phyloP scores from a whole-genome alignment of 2,113 vertebrate species.

The Siphamia tubifer region DNA sequence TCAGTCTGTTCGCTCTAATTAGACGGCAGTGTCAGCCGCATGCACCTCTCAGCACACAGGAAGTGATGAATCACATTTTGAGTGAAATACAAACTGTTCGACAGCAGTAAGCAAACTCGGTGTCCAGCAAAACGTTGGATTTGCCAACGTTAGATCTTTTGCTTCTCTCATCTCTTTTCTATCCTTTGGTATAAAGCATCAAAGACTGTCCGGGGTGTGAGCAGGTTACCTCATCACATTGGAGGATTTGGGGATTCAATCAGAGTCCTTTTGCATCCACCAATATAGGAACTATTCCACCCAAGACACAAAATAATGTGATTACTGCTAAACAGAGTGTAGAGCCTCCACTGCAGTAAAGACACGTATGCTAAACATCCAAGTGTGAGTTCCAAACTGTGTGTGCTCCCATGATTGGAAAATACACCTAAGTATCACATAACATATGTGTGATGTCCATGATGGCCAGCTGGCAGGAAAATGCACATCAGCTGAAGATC shows the following conservation, averaged over 20 bases:
- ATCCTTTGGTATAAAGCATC: conserved; percentile 20
- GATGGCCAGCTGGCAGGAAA: background rate
- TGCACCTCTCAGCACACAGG: conserved; percentile 4
- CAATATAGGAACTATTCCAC: background rate
- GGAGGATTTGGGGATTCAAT: conserved; percentile 35
- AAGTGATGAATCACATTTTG: conserved; percentile 24
- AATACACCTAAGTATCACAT: background rate
- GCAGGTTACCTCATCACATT: conserved; percentile 30
- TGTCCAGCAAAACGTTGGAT: conserved; percentile 22
- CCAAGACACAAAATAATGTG: background rate
- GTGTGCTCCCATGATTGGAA: background rate
- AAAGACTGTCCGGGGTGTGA: conserved; percentile 22
- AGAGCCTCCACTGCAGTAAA: no score
- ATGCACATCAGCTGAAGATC: no score
- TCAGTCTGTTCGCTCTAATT: background rate
- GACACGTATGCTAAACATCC: no score
- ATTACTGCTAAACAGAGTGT: background rate
- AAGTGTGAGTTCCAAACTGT: no score
- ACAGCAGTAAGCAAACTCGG: conserved; percentile 10
- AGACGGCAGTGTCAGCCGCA: background rate
- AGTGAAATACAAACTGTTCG: conserved; percentile 24
- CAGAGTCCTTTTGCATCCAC: conserved; percentile 2
- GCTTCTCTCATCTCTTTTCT: conserved; percentile 9
- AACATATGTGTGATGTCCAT: background rate
- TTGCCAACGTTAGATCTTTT: conserved; percentile 16